Evolutionary conservation across 92 coral and sea anemone genomes (phyloP), one percentile per base, ranked within the genome.

Genomic region (Epizoanthus scotinus): DNA sequence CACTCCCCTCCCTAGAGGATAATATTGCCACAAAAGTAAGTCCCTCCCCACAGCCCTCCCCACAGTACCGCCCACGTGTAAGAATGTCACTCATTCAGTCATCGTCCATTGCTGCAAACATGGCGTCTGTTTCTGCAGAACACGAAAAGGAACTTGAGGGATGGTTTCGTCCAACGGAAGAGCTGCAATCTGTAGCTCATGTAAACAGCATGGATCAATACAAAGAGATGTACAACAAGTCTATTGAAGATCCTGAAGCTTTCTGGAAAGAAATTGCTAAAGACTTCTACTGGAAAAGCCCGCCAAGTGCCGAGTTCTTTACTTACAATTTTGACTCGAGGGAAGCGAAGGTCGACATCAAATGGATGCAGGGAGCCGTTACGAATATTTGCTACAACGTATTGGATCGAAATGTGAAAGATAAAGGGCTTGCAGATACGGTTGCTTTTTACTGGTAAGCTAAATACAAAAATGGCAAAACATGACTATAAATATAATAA

Each of bases 331-430:
- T 96, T 82, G 91, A 96, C 86, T 81, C 90, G 18, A 68, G 86
- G 15, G 52, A 93, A 53, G 99, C 96, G 19, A 77, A 70, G 21
- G 91, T 96, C 8, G 68, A 63, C 31, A 78, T 93, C 59, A 93
- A 93, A 71, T 95, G 99, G 99, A 93, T 95, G 99, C 87, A 95
- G 78, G 99, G 99, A 67, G 98, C 99, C 22, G 86, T 85, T 40
- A 95, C 99, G 9, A 95, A 95, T 68, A 95, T 95, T 55, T 95
- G 98, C 52, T 95, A 93, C 87, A 95, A 95, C 54, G 91, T 95
- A n/a, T 71, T 95, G 80, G 99, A 95, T 84, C 88, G 99, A 70
- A 85, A 93, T 88, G 94, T 95, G 8, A 75, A 81, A 19, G 90
- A 91, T 6, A 89, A 93, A 79, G 97, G 93, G 10, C 90, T 86